Base-by-base conservation (phyloP, 2,113 vertebrate species). In the Micronycteris hirsuta region DNA sequence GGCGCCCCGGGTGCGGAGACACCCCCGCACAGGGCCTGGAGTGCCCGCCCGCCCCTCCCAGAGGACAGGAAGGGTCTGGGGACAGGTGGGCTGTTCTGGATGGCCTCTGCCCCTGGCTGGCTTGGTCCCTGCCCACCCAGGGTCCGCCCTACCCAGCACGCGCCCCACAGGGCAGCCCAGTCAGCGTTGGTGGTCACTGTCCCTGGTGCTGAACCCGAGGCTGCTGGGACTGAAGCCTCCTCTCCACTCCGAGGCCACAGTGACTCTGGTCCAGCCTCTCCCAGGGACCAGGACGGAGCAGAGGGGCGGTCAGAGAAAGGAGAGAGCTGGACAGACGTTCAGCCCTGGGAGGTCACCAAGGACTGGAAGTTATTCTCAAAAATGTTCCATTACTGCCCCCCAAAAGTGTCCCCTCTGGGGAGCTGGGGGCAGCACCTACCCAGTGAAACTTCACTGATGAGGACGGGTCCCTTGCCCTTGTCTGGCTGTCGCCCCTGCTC, bases 121-220 rank as follows among this genome's bases (percentile, higher is more conserved):
- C 77, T 43, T 5, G 20, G 41, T 3, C 5, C 9, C 28, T 14
- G 4, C 26, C 58, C 67, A 19, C 7, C 15, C 33, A 15, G 2
- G 20, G 16, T 36, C 47, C 11, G 7, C 8, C 14, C 26, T 3
- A 2, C 22, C 31, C 9, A 15, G 10, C 14, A 7, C 38, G 26
- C 31, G 17, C 43, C 31, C 22, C 20, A 26, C 17, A 3, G 11
- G 1, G 6, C 41, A 3, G n/a, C n/a, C n/a, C n/a, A n/a, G n/a
- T n/a, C 16, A 0, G 14, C 16, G 2, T 0, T 0, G 0, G 0
- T 0, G 4, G 28, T 7, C 2, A 0, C 95, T 96, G 90, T 96
- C 97, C 61, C 0, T 56, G 94, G 96, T 96, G 28, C 96, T 97
- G 96, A 92, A 38, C 31, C 2, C 3, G 0, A 4, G n/a, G 4